Evolutionary conservation across 2,797 vertebrate genomes (phyloP).

Genomic region (Serranus cabrilla): DNA sequence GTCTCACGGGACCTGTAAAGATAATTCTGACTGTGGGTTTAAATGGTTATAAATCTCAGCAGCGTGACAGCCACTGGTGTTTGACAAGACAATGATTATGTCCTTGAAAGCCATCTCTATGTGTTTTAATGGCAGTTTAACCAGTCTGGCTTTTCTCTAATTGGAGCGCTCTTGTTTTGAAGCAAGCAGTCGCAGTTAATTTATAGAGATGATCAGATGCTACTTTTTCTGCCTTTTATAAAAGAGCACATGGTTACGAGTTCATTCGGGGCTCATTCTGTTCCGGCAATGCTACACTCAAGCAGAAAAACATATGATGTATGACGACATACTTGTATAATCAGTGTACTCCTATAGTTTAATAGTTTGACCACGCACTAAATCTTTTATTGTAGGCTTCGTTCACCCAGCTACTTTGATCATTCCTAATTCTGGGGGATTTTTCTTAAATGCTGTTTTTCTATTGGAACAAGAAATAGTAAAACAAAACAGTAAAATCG

Average conservation of each 20-base stretch:
- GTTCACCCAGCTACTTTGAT: neutral
- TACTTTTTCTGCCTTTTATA: conserved; percentile 7
- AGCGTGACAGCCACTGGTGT: conserved; percentile 25
- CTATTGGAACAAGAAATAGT: neutral
- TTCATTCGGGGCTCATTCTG: neutral
- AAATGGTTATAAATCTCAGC: conserved; percentile 16
- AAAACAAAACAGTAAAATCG: neutral
- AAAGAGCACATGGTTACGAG: conserved; percentile 2
- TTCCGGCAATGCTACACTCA: neutral
- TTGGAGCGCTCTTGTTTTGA: conserved; percentile 24
- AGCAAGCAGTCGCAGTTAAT: conserved; percentile 12
- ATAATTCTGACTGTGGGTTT: conserved; percentile 22
- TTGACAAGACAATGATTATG: conserved; percentile 31
- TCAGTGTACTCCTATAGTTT: neutral
- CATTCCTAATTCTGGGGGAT: neutral
- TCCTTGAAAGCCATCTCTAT: conserved; percentile 24
- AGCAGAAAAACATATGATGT: neutral
- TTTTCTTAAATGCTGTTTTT: conserved; percentile 12
- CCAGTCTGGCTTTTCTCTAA: conserved; percentile 31
- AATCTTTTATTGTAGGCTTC: neutral
- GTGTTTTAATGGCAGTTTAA: conserved; percentile 32
- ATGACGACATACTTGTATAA: neutral
- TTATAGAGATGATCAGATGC: conserved; percentile 13
- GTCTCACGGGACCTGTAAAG: conserved; percentile 20
- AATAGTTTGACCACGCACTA: neutral